These are phyloP conservation scores for Hyppa rectilinea DNA, from an alignment of 2,888 invertebrate genomes.

Conservation along the genomic window DNA sequence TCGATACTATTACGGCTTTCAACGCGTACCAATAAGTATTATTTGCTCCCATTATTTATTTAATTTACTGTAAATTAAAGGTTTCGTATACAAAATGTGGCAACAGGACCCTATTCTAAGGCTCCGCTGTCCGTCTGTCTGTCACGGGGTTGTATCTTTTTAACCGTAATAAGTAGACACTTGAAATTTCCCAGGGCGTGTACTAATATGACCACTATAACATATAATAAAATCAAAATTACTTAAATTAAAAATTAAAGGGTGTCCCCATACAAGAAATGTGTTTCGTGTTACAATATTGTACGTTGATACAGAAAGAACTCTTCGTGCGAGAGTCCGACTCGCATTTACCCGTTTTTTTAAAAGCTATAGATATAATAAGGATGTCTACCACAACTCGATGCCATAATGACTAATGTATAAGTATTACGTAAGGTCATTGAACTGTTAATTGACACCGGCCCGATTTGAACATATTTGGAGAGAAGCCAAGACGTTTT, in stretches of 20 bases:
- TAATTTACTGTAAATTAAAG: background rate
- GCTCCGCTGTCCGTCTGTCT: too few species aligned
- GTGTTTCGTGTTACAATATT: too few species aligned
- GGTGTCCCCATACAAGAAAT: too few species aligned
- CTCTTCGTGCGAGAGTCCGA: too few species aligned
- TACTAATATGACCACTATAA: background rate
- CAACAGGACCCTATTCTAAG: background rate
- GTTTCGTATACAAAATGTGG: background rate
- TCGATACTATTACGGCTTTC: background rate
- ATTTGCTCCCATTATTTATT: constrained; percentile 30
- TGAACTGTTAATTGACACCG: constrained; percentile 64
- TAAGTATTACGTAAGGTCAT: constrained; percentile 56
- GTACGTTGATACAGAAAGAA: too few species aligned
- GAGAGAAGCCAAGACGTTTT: constrained; percentile 72
- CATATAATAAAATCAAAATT: too few species aligned
- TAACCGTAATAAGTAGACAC: background rate
- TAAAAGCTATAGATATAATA: background rate
- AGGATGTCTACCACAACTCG: constrained; percentile 22
- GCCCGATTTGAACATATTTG: constrained; percentile 65
- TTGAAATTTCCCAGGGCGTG: too few species aligned
- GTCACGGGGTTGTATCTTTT: too few species aligned
- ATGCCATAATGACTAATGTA: constrained; percentile 37
- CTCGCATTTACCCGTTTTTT: constrained; percentile 1
- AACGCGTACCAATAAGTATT: constrained; percentile 10
- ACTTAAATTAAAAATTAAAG: too few species aligned